Evolutionary conservation across 2,797 vertebrate genomes (phyloP).

Genomic region (Podarcis siculus): DNA sequence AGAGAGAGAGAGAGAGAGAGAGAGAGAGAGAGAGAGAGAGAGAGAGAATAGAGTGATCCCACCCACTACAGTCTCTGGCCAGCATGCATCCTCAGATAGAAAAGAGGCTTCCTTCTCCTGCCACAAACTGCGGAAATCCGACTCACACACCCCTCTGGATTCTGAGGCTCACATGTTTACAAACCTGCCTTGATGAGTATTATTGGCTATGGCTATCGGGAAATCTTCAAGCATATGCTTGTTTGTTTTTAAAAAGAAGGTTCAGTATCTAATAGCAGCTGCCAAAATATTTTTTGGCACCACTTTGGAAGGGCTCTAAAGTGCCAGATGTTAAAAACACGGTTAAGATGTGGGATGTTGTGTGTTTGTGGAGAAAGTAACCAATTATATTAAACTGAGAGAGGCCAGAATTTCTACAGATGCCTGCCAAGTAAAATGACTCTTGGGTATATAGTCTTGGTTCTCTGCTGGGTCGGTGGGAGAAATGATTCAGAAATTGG

Average conservation of each 20-base stretch:
- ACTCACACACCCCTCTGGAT: neutral
- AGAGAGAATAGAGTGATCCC: too few species aligned
- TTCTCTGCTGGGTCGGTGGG: neutral
- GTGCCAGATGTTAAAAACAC: neutral
- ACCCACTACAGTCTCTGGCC: too few species aligned
- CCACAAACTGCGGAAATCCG: neutral
- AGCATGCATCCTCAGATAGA: too few species aligned
- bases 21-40: too few species aligned
- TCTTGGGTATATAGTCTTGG: neutral
- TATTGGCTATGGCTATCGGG: neutral
- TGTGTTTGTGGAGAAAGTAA: neutral
- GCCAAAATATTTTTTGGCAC: neutral
- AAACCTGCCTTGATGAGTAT: neutral
- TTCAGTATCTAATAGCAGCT: neutral
- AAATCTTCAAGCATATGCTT: neutral
- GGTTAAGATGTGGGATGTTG: neutral
- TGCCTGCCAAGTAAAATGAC: neutral
- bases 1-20: too few species aligned
- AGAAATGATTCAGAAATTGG: neutral
- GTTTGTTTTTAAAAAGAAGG: neutral
- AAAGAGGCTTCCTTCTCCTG: too few species aligned
- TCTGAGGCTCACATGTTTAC: neutral
- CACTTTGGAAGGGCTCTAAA: neutral
- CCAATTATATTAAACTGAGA: neutral
- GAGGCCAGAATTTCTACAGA: neutral